phyloP scores from a whole-genome alignment of 2,113 vertebrate genomes.

The Octodon degus region DNA sequence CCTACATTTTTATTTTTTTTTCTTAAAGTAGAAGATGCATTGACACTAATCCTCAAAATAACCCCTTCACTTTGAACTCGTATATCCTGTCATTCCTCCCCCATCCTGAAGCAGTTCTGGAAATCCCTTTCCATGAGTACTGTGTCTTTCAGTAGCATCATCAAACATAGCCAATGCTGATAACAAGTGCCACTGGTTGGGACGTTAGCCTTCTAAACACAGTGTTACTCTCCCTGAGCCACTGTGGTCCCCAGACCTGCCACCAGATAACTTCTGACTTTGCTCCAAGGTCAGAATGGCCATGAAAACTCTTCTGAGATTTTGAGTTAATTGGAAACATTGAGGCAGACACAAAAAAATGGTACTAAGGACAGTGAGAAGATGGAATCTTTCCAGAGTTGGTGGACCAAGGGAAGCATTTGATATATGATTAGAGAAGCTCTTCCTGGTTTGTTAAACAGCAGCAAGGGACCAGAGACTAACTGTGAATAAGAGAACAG shows the following conservation, averaged over 20 bases:
- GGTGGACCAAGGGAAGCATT: slow-evolving; percentile 77
- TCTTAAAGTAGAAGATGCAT: not conserved
- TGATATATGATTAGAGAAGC: slow-evolving; percentile 84
- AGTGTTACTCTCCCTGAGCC: not conserved
- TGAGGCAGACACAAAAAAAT: not conserved
- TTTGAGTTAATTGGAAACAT: not conserved
- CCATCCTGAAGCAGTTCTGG: not conserved
- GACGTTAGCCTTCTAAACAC: not conserved
- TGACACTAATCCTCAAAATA: not conserved
- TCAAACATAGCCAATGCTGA: not conserved
- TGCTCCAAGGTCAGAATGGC: not conserved
- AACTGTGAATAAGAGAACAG: slow-evolving; percentile 32
- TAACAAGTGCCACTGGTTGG: not conserved
- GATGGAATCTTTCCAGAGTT: slow-evolving; percentile 77
- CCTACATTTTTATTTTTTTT: not conserved
- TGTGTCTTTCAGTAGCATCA: not conserved
- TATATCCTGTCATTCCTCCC: not conserved
- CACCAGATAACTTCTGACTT: not conserved
- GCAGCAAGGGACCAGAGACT: slow-evolving; percentile 71
- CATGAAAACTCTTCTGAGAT: not conserved
- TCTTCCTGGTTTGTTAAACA: slow-evolving; percentile 61
- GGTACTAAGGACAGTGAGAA: slow-evolving; percentile 17
- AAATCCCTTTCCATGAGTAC: not conserved
- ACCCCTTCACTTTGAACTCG: not conserved
- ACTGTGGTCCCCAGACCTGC: not conserved